Base-by-base conservation (phyloP, 2,797 vertebrate species). In the Peromyscus aztecus region DNA sequence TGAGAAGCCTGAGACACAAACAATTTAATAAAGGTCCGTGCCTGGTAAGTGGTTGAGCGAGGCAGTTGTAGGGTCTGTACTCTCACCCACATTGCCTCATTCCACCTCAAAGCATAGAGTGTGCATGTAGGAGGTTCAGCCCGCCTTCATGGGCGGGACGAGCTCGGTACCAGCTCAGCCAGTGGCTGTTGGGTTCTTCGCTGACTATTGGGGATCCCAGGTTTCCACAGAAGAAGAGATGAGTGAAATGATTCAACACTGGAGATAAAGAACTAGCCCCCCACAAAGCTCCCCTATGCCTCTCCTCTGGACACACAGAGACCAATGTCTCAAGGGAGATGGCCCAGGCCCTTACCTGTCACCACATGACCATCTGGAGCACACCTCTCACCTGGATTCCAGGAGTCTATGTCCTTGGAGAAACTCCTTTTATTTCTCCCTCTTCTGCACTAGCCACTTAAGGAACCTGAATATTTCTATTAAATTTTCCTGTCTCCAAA, bases 391-490 rank as follows among this genome's bases (percentile, higher is more conserved):
- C 86, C 89, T 91, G 94, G 89, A 85, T 91, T 85, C 80, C 65
- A 69, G 59, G 75, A 76, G 73, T 49, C 49, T 43, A 24, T n/a
- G 14, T 96, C 37, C 63, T 96, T 96, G 87, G 77, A 97, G 93
- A 96, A 94, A 71, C 69, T 95, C 88, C 11, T 92, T 98, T 96
- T 97, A 81, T 92, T 69, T 94, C 82, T 92, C 76, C 94, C 93
- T 97, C 55, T 83, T 85, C 95, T 88, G 61, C 40, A 23, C 63
- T 92, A 57, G 91, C 86, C 86, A 55, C 87, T 95, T 95, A 96
- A 97, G 91, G 89, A 94, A 89, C 85, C 96, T 75, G 94, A 96
- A 82, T 96, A 97, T 96, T 97, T 98, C 97, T 94, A n/a, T 96
- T 93, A 88, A 94, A 95, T 93, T 95, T 97, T 67, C 75, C 24